Evolutionary conservation across 2,113 vertebrate genomes (phyloP).

Genomic region (Ascaphus truei): DNA sequence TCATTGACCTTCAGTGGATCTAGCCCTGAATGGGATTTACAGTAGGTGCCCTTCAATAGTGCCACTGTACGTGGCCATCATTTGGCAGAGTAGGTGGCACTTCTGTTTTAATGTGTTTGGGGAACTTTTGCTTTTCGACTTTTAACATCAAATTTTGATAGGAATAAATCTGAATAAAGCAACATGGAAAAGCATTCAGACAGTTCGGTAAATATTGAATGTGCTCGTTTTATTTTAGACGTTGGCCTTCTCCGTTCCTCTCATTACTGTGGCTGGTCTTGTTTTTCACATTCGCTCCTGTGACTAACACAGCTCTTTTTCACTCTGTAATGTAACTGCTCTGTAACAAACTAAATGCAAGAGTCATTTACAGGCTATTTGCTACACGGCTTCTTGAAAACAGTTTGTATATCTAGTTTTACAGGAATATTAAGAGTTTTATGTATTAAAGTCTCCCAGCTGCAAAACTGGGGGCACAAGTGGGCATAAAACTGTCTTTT

Average conservation of each 20-base stretch:
- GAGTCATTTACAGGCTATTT: slow-evolving; percentile 19
- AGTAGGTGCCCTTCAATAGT: not conserved
- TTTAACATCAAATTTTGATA: not conserved
- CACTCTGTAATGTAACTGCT: slow-evolving; percentile 5
- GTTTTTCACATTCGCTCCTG: slow-evolving; percentile 12
- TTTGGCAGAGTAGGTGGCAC: not conserved
- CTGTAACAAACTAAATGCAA: not conserved
- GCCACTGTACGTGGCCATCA: not conserved
- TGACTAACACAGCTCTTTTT: not conserved
- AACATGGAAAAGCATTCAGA: slow-evolving; percentile 9
- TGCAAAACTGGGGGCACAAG: not conserved
- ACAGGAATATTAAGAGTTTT: not conserved
- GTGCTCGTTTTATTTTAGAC: not conserved
- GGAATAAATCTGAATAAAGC: slow-evolving; percentile 17
- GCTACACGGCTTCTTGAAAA: not conserved
- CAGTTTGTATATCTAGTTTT: not conserved
- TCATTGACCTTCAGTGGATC: too few relatives aligned
- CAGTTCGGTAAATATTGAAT: slow-evolving; percentile 30
- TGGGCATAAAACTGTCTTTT: too few relatives aligned
- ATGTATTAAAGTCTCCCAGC: not conserved
- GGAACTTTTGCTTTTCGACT: not conserved
- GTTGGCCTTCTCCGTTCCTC: not conserved
- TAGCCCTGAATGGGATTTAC: too few relatives aligned
- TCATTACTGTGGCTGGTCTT: slow-evolving; percentile 10
- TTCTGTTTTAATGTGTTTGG: not conserved